A percentile compares a stretch with the other conserved stretches of the same genome.
Evolutionary conservation across 2,888 invertebrate genomes (phyloP).

Genomic region (Prosapia bicincta): DNA sequence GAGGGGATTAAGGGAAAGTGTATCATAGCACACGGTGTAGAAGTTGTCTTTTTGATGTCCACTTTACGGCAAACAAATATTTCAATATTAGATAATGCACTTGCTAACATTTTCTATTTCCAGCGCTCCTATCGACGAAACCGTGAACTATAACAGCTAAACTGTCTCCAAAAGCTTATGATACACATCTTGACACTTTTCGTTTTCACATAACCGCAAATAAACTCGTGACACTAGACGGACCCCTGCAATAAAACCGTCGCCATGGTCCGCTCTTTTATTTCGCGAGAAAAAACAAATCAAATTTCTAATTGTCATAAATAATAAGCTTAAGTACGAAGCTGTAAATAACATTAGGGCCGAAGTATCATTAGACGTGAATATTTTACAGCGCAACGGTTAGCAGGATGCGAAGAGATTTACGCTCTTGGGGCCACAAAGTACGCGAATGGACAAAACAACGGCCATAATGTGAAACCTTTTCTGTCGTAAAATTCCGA

Average conservation of each 20-base stretch:
- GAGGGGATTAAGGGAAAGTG: too few relatives aligned
- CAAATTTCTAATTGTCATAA: background rate
- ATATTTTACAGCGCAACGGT: background rate
- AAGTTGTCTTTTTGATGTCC: too few relatives aligned
- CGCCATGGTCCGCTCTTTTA: background rate
- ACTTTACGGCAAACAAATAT: too few relatives aligned
- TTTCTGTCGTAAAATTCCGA: slow-evolving; percentile 25
- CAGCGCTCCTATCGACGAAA: too few relatives aligned
- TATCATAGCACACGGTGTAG: too few relatives aligned
- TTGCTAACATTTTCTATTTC: too few relatives aligned
- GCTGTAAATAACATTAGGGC: background rate
- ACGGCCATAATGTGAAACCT: slow-evolving; percentile 19
- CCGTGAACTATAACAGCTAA: too few relatives aligned
- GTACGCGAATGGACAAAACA: background rate
- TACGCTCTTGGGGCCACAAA: background rate
- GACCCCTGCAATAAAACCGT: background rate
- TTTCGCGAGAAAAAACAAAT: background rate
- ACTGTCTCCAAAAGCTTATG: too few relatives aligned
- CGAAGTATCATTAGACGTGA: background rate
- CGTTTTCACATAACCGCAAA: too few relatives aligned
- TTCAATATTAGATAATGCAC: too few relatives aligned
- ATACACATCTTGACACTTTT: too few relatives aligned
- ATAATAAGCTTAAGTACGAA: background rate
- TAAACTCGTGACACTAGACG: too few relatives aligned
- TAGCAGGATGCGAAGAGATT: background rate